phyloP scores from a whole-genome alignment of 2,888 invertebrate species.

The Philereme vetulata region DNA sequence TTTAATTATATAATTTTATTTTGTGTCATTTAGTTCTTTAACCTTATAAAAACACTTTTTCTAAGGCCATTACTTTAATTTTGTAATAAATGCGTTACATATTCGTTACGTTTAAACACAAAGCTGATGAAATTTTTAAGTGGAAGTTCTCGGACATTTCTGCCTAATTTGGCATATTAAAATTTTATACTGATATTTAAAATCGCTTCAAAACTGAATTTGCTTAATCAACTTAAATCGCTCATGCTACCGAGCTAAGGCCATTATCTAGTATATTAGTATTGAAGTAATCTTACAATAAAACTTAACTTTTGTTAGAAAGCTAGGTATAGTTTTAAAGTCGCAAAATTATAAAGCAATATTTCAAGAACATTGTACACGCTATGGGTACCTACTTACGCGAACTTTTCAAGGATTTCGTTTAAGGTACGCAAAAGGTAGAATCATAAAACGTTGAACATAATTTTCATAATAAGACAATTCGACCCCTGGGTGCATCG shows the following conservation, averaged over 20 bases:
- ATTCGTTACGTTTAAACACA: too few species aligned
- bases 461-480: slow-evolving; percentile 64
- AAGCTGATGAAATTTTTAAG: too few species aligned
- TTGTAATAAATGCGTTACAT: too few species aligned
- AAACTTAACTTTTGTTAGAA: slow-evolving; percentile 19
- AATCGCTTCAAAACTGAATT: too few species aligned
- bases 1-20: background rate
- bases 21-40: background rate
- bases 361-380: slow-evolving; percentile 25
- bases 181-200: too few species aligned
- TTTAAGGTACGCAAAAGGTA: slow-evolving; percentile 40
- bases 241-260: too few species aligned
- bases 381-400: slow-evolving; percentile 16
- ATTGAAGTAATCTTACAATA: slow-evolving; percentile 1
- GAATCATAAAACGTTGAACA: slow-evolving; percentile 49
- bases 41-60: too few species aligned
- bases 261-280: too few species aligned
- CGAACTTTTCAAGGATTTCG: slow-evolving; percentile 23
- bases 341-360: slow-evolving; percentile 20
- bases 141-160: too few species aligned
- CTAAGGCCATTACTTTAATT: too few species aligned
- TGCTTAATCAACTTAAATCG: too few species aligned
- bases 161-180: too few species aligned
- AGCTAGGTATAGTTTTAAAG: slow-evolving; percentile 10
- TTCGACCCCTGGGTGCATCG: slow-evolving; percentile 62